Conservation (phyloP, 2,888 invertebrate genomes). For the Morpho deidamia region DNA sequence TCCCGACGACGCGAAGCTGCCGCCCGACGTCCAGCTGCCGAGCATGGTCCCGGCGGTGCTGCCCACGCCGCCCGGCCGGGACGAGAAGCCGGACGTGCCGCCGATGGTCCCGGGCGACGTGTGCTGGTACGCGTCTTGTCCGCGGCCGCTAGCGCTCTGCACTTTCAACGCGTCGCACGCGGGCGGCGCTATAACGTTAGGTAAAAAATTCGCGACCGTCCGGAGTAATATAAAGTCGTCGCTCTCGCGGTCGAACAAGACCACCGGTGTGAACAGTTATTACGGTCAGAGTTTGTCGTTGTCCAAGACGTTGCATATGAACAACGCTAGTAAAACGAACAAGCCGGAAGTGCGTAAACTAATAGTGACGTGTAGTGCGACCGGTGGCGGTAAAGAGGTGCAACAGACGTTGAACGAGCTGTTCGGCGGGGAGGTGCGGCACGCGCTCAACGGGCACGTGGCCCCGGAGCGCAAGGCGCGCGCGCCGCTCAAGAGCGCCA, state of each 20-base stretch:
- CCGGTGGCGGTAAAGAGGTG: slow-evolving; percentile 36
- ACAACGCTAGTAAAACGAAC: slow-evolving; percentile 59
- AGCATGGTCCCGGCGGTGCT: slow-evolving; percentile 42
- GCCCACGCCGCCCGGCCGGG: slow-evolving; percentile 28
- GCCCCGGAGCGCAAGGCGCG: slow-evolving; percentile 29
- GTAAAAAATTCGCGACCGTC: slow-evolving; percentile 69
- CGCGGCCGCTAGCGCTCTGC: slow-evolving; percentile 79
- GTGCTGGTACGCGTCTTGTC: slow-evolving; percentile 74
- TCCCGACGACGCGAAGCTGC: slow-evolving; percentile 50
- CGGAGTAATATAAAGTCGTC: slow-evolving; percentile 71
- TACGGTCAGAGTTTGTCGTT: slow-evolving; percentile 57
- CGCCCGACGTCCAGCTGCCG: slow-evolving; percentile 30
- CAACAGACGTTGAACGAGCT: slow-evolving; percentile 53
- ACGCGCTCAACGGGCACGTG: slow-evolving; percentile 52
- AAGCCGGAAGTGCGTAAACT: slow-evolving; percentile 72
- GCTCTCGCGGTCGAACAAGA: slow-evolving; percentile 56
- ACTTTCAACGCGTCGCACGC: slow-evolving; percentile 78
- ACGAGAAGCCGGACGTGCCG: slow-evolving; percentile 40
- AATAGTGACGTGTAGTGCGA: slow-evolving; percentile 67
- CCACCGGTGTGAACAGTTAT: slow-evolving; percentile 51
- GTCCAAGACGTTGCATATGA: slow-evolving; percentile 64
- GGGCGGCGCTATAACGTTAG: slow-evolving; percentile 75
- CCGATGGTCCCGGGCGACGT: slow-evolving; percentile 54
- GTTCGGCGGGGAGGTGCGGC: slow-evolving; percentile 47
- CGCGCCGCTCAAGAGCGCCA: slow-evolving; percentile 40